A percentile compares a stretch with the other conserved stretches of the same genome.
Conservation (phyloP, 2,797 vertebrate species). For the Danio kyathit region DNA sequence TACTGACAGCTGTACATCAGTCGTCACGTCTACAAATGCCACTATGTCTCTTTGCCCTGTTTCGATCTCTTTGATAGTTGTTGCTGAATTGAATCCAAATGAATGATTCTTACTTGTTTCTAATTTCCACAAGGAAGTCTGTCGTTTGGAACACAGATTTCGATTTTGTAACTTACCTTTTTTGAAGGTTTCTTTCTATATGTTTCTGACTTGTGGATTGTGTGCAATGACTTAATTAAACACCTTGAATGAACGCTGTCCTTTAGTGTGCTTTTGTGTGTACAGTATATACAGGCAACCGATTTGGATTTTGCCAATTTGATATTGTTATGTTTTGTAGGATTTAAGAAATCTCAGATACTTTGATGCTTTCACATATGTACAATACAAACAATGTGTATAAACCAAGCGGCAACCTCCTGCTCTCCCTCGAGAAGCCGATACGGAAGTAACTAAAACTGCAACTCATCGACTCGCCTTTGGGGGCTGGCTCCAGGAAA, state of each 20-base stretch:
- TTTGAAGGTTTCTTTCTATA: conserved; percentile 74
- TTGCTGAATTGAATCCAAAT: conserved; percentile 44
- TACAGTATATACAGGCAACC: not conserved
- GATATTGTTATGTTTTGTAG: too few species aligned
- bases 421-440: too few species aligned
- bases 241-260: conserved; percentile 81
- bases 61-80: conserved; percentile 56
- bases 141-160: conserved; percentile 71
- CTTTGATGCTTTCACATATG: too few species aligned
- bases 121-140: conserved; percentile 67
- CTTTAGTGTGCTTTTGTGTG: conserved; percentile 42
- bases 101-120: conserved; percentile 67
- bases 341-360: too few species aligned
- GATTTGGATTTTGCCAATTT: not conserved
- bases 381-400: too few species aligned
- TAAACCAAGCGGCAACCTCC: too few species aligned
- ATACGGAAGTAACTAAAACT: too few species aligned
- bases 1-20: conserved; percentile 26
- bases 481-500: too few species aligned
- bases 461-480: too few species aligned
- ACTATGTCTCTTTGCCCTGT: conserved; percentile 59
- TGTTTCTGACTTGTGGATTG: conserved; percentile 83
- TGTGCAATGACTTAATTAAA: conserved; percentile 83
- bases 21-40: conserved; percentile 41
- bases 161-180: conserved; percentile 70